A percentile compares a stretch with the other conserved stretches of the same genome.
These are phyloP conservation scores for Aphidoletes aphidimyza DNA, from an alignment of 2,888 invertebrate species.

Conservation along the genomic window DNA sequence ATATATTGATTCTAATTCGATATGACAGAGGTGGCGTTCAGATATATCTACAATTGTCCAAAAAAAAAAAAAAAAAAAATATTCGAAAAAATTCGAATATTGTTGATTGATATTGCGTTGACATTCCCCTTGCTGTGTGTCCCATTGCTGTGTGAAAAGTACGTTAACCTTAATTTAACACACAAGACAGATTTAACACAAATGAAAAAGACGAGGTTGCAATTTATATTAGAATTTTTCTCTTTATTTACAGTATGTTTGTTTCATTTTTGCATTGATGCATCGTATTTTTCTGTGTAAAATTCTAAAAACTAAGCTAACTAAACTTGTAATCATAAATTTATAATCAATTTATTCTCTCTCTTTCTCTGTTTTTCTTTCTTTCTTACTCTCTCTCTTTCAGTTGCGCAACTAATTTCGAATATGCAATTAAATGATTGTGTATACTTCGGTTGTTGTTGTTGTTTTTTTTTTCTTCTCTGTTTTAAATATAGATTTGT, in stretches of 20 bases:
- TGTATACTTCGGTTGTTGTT: neutral
- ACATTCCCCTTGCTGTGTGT: too few species aligned
- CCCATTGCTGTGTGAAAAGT: too few species aligned
- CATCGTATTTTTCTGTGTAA: slow-evolving; percentile 46
- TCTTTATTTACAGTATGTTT: slow-evolving; percentile 49
- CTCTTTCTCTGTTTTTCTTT: neutral
- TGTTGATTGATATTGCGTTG: too few species aligned
- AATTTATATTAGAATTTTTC: slow-evolving; percentile 46
- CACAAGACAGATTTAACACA: too few species aligned
- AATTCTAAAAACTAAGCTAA: slow-evolving; percentile 49
- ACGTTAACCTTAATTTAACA: too few species aligned
- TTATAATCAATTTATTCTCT: neutral
- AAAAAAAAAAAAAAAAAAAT: too few species aligned
- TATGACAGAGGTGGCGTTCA: too few species aligned
- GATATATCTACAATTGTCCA: too few species aligned
- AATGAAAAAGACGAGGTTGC: too few species aligned
- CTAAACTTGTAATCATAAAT: slow-evolving; percentile 26
- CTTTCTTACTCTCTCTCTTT: too few species aligned
- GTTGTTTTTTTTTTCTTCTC: neutral
- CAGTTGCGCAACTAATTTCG: neutral
- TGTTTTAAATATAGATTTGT: slow-evolving; percentile 51
- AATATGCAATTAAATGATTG: slow-evolving; percentile 7
- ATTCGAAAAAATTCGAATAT: too few species aligned
- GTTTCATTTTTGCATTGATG: neutral
- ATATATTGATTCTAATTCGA: too few species aligned